Evolutionary conservation across 2,888 invertebrate species (phyloP).

Genomic region (Schrankia costaestrigalis): DNA sequence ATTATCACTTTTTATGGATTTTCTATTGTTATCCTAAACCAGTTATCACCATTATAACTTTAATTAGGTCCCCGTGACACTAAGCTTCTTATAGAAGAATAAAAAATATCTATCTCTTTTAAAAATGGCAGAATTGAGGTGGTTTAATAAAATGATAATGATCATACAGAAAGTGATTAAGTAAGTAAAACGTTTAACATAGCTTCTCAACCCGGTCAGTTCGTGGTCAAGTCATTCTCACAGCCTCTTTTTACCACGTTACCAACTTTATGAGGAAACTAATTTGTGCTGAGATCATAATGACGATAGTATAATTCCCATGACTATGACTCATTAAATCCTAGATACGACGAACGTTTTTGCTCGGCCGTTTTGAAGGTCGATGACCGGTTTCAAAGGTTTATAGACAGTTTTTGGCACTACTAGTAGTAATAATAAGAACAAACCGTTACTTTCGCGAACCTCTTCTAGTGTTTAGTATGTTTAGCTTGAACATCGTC

Average conservation of each 20-base stretch:
- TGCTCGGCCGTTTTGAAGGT: constrained; percentile 37
- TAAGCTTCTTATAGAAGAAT: too few relatives aligned
- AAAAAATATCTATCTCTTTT: too few relatives aligned
- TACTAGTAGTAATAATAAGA: constrained; percentile 27
- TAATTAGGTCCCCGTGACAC: too few relatives aligned
- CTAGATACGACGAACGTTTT: constrained; percentile 24
- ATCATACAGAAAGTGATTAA: too few relatives aligned
- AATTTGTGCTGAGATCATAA: constrained; percentile 15
- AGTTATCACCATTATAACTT: too few relatives aligned
- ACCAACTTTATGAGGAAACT: constrained; percentile 18
- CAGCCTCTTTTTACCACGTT: constrained; percentile 6
- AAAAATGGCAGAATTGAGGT: too few relatives aligned
- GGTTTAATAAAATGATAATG: too few relatives aligned
- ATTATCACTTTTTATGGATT: too few relatives aligned
- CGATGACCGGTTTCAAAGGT: constrained; percentile 30
- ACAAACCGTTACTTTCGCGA: constrained; percentile 37
- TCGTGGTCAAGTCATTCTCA: constrained; percentile 19
- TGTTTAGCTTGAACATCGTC: too few relatives aligned
- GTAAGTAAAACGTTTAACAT: too few relatives aligned
- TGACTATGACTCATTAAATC: constrained; percentile 28
- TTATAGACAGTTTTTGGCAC: constrained; percentile 40
- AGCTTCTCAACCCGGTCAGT: constrained; percentile 11
- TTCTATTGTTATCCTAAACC: too few relatives aligned
- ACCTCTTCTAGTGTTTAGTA: constrained; percentile 12
- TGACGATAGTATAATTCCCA: constrained; percentile 13